Evolutionary conservation across 37 sponge, comb jelly and placozoan genomes (phyloP).

Genomic region (Chondrilla cf. caribensis): DNA sequence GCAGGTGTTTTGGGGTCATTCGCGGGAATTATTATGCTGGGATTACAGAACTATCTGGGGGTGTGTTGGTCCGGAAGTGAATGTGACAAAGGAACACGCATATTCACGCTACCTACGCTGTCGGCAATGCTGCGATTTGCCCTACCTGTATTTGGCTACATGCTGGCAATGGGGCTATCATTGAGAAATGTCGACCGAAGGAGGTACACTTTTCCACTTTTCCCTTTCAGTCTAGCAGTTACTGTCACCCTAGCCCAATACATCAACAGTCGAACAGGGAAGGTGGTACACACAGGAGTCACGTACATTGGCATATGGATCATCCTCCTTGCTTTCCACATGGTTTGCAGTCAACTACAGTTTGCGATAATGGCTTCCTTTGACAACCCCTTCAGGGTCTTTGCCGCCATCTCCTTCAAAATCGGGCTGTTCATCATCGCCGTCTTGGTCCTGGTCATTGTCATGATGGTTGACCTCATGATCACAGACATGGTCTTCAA

Average conservation of each 20-base stretch:
- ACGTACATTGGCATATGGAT: background rate
- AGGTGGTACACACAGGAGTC: background rate
- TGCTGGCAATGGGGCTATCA: background rate
- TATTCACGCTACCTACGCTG: background rate
- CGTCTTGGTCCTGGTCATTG: background rate
- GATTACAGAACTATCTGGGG: background rate
- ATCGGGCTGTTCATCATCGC: background rate
- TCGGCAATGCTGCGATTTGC: background rate
- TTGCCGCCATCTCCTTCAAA: background rate
- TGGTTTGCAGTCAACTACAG: constrained; percentile 5
- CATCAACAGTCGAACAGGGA: background rate
- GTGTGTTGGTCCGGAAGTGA: background rate
- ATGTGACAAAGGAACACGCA: background rate
- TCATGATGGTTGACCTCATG: constrained; percentile 10
- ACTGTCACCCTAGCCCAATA: background rate
- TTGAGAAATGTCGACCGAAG: background rate
- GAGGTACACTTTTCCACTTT: background rate
- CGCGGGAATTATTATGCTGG: background rate
- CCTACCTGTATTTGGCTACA: constrained; percentile 6
- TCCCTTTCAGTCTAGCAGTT: background rate
- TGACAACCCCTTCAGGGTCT: constrained; percentile 12
- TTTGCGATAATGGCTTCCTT: constrained; percentile 18
- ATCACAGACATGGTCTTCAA: background rate
- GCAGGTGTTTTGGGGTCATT: background rate
- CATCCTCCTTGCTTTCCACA: background rate